Evolutionary conservation across 2,888 invertebrate species (phyloP), one percentile per base, ranked within the genome.

Genomic region (Pandemis heparana): DNA sequence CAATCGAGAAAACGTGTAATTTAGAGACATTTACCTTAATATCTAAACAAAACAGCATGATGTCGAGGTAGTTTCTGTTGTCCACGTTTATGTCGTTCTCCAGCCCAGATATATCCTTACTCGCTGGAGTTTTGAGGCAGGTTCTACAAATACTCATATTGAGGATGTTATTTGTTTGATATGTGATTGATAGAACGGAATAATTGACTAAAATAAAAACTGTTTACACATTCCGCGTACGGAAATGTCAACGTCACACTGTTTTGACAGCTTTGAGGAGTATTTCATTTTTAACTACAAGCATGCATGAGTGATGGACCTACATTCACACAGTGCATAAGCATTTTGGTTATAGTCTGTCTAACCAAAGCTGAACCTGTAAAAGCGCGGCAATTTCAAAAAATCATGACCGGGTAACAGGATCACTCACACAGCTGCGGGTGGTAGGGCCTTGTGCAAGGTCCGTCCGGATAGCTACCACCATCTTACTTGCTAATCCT

Each of bases 1-100:
- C 71, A 10, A 71, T 46, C 14, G 38, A 71, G 23, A 39, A 16
- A 14, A 10, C 5, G 2, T 3, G 1, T 59, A 0, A 5, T 38
- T 16, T 14, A 43, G 32, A 8, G 14, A 72, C 80, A 78, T 79
- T 83, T 85, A 91, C 91, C 87, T 87, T 77, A 76, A 90, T 87
- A 78, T 87, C 84, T 75, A 92, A 81, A 78, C 91, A 91, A 84
- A 89, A 91, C 78, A 82, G 74, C 70, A 91, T 80, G 60, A 90
- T 83, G 38, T 90, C 86, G 43, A 76, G 65, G 65, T 79, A 86
- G 69, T 76, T 83, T 76, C 81, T 79, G 12, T 73, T 79, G 23
- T 77, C 75, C 38, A 70, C 80, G 46, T 82, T 79, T 75, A 81
- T 79, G 64, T 75, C 74, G 60, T 74, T 76, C 70, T 83, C 77